phyloP scores from a whole-genome alignment of 1,140 invertebrate genomes.

The Carcinoscorpius rotundicauda region DNA sequence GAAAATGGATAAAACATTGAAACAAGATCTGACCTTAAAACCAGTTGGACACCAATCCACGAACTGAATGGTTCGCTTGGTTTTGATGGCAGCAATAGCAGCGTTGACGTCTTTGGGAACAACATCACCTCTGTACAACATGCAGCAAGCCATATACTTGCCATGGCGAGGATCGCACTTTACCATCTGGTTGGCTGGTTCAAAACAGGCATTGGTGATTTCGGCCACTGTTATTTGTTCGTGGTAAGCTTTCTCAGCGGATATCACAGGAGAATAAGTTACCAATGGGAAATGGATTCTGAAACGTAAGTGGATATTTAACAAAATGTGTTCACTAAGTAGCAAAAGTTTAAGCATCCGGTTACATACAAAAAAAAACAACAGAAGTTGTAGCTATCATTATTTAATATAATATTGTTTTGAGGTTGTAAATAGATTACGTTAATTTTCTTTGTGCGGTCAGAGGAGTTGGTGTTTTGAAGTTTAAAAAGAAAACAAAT shows the following conservation, averaged over 20 bases:
- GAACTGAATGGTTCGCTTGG: slow-evolving; percentile 51
- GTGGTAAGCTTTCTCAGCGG: slow-evolving; percentile 71
- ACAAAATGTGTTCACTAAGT: not conserved
- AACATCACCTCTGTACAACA: slow-evolving; percentile 62
- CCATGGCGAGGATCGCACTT: slow-evolving; percentile 23
- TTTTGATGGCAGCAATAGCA: slow-evolving; percentile 72
- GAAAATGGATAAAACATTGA: no score
- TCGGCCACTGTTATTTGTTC: slow-evolving; percentile 63
- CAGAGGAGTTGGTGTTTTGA: not conserved
- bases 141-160: slow-evolving; percentile 64
- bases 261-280: slow-evolving; percentile 73
- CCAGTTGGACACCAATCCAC: slow-evolving; percentile 39
- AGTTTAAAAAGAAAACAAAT: not conserved
- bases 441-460: not conserved
- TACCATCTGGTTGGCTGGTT: slow-evolving; percentile 21
- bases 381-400: not conserved
- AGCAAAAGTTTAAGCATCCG: not conserved
- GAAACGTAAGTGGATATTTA: not conserved
- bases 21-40: slow-evolving; percentile 21
- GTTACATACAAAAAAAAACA: not conserved
- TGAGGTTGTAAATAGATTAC: not conserved
- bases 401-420: not conserved
- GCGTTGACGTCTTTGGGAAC: slow-evolving; percentile 69
- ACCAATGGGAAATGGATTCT: slow-evolving; percentile 50
- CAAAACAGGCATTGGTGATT: slow-evolving; percentile 49